Evolutionary conservation across 2,113 vertebrate species (phyloP).

Genomic region (Sander vitreus): DNA sequence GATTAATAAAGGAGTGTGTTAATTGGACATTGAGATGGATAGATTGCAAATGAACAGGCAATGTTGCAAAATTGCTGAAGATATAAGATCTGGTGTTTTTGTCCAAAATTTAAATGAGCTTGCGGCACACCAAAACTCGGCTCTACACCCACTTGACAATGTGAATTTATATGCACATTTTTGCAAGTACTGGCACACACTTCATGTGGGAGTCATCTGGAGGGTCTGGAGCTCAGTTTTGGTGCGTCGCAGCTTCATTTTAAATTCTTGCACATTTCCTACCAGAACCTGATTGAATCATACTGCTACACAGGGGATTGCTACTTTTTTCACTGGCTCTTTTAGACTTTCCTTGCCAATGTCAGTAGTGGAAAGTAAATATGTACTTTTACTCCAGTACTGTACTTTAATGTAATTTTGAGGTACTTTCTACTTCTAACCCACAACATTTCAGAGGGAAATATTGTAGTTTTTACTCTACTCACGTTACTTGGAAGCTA

Average conservation of each 20-base stretch:
- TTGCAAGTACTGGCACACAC: not conserved
- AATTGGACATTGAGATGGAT: not conserved
- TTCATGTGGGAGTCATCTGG: slow-evolving; percentile 12
- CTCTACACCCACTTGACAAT: slow-evolving; percentile 5
- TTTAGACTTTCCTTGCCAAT: slow-evolving; percentile 8
- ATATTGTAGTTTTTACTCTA: not conserved
- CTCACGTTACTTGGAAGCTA: not conserved
- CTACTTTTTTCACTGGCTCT: slow-evolving; percentile 1
- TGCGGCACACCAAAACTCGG: not conserved
- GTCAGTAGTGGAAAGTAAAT: slow-evolving; percentile 5
- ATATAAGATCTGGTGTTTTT: slow-evolving; percentile 9
- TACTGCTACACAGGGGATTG: not conserved
- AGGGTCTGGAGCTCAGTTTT: slow-evolving; percentile 24
- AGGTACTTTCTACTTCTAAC: not conserved
- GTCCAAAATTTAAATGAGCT: slow-evolving; percentile 7
- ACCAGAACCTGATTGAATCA: slow-evolving; percentile 20
- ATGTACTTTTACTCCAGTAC: not conserved
- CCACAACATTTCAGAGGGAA: not conserved
- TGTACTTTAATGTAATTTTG: not conserved
- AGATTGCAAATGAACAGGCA: slow-evolving; percentile 17
- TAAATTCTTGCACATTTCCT: slow-evolving; percentile 20
- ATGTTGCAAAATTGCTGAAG: not conserved
- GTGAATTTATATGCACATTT: slow-evolving; percentile 25
- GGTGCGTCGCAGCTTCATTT: not conserved
- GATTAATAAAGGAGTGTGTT: slow-evolving; percentile 23